phyloP scores from a whole-genome alignment of 2,888 invertebrate species.

The Lapara coniferarum region DNA sequence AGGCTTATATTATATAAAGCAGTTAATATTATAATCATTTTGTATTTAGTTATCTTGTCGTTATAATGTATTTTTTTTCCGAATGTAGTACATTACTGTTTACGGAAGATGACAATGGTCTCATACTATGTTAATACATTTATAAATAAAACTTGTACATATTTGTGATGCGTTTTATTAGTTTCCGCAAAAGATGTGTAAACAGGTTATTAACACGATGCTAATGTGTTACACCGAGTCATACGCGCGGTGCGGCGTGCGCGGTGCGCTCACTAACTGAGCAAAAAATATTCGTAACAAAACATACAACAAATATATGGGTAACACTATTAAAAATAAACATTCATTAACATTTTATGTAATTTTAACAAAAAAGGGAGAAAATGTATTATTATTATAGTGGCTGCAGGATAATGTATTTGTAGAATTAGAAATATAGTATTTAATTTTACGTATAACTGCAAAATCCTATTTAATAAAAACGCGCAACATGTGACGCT shows the following conservation, averaged over 20 bases:
- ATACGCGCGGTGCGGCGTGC: conserved; percentile 15
- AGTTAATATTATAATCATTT: too few relatives aligned
- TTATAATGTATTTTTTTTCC: background rate
- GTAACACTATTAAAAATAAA: background rate
- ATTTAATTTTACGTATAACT: too few relatives aligned
- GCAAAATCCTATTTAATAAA: too few relatives aligned
- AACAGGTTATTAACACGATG: conserved; percentile 21
- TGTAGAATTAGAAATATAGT: too few relatives aligned
- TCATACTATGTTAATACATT: background rate
- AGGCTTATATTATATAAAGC: too few relatives aligned
- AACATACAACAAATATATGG: conserved; percentile 6
- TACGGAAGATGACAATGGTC: background rate
- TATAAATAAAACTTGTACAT: conserved; percentile 26
- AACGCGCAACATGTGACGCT: too few relatives aligned
- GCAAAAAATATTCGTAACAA: background rate
- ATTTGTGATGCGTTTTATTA: conserved; percentile 6
- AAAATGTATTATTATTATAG: background rate
- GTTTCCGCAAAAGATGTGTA: conserved; percentile 20
- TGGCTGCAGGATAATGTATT: background rate
- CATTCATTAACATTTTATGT: background rate
- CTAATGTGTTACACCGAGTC: conserved; percentile 12
- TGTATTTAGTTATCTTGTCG: too few relatives aligned
- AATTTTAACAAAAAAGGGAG: background rate
- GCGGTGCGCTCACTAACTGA: conserved; percentile 15
- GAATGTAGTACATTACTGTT: background rate